Conservation (phyloP, 2,113 vertebrate genomes). For the Narcine bancroftii region DNA sequence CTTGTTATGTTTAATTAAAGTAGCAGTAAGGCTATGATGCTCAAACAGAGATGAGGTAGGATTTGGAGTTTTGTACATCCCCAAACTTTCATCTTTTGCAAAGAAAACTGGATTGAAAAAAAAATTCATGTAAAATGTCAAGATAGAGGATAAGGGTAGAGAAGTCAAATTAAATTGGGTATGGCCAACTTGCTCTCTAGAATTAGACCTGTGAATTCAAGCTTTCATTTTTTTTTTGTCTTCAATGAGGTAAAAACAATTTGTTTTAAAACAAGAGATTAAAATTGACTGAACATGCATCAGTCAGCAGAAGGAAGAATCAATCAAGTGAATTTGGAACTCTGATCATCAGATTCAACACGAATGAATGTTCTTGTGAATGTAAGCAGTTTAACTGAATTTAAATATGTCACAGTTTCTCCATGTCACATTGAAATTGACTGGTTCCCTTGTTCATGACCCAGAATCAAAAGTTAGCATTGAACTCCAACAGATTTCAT, state of each 20-base stretch:
- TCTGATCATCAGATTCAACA: neutral
- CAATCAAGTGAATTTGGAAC: neutral
- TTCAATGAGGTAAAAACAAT: neutral
- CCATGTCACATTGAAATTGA: neutral
- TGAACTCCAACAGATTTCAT: neutral
- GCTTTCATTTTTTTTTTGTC: neutral
- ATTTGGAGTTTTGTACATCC: neutral
- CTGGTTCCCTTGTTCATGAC: neutral
- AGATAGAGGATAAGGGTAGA: neutral
- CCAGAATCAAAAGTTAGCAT: neutral
- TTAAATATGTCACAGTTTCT: neutral
- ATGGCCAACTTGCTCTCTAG: neutral
- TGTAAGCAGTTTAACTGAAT: neutral
- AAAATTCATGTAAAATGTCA: too few species aligned
- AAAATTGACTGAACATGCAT: neutral
- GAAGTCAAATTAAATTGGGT: neutral
- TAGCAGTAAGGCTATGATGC: neutral
- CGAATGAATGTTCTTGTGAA: neutral
- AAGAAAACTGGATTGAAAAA: neutral
- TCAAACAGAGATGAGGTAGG: neutral
- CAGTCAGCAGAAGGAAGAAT: neutral
- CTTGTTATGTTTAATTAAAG: neutral
- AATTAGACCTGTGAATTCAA: neutral
- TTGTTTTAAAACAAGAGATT: neutral
- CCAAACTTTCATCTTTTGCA: neutral